Conservation (phyloP, 37 sponge, comb jelly and placozoan species). For the Oopsacas minuta region DNA sequence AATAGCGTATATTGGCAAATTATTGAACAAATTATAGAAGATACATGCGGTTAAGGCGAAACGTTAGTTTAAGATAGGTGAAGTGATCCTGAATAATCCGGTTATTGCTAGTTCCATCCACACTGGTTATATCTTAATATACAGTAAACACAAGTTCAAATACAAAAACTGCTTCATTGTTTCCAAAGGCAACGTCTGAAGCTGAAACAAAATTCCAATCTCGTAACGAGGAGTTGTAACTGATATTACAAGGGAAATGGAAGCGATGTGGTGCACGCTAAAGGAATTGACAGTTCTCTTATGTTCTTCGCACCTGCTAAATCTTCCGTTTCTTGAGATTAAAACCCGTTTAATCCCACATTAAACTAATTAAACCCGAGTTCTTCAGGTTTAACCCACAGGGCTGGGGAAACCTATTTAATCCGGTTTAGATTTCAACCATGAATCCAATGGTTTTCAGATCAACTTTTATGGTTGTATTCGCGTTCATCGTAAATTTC, state of each 20-base stretch:
- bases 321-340: too few species aligned
- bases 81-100: background rate
- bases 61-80: constrained; percentile 10
- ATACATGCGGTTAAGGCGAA: background rate
- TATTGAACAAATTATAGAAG: background rate
- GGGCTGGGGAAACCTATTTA: too few species aligned
- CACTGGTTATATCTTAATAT: background rate
- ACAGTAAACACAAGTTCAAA: constrained; percentile 3
- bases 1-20: background rate
- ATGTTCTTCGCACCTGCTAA: constrained; percentile 9
- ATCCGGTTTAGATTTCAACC: too few species aligned
- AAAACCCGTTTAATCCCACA: too few species aligned
- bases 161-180: background rate
- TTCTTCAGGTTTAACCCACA: too few species aligned
- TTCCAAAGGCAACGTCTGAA: background rate
- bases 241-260: background rate
- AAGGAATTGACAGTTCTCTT: background rate
- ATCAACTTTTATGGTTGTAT: too few species aligned
- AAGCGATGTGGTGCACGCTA: background rate
- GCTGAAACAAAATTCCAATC: constrained; percentile 6
- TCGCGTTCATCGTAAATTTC: too few species aligned
- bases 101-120: constrained; percentile 13
- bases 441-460: too few species aligned
- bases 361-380: too few species aligned
- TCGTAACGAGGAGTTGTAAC: background rate